Base-by-base conservation (phyloP, 1,140 invertebrate genomes). In the Coboldia fuscipes region DNA sequence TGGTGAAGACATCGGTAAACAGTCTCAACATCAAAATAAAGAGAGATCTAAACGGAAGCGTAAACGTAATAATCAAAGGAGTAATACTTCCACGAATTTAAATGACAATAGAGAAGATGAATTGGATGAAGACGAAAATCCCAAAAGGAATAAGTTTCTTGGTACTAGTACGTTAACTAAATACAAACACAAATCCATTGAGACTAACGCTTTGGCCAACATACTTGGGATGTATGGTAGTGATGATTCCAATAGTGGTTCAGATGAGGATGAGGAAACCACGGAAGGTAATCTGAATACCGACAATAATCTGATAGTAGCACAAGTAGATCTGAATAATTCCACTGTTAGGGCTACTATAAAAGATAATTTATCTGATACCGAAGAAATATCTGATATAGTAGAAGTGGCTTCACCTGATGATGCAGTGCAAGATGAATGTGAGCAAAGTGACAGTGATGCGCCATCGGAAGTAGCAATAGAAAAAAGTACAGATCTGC, bases 181-280 rank as follows among this genome's bases (percentile, higher is more conserved):
- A 4, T 34, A 34, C 16, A 23, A 6, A 12, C 8, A 19, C 13
- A 4, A 27, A 4, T 4, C 12, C 12, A 27, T 14, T n/a, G 10
- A 4, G 24, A 26, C 9, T 7, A 36, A 36, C 30, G 26, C 34
- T 4, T 16, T 36, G 5, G 3, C 34, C 12, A 19, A n/a, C 13
- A 7, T 36, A 6, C 14, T 30, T 5, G 34, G 34, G n/a, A 20
- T 30, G 14, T 36, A 36, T 15, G 34, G 27, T 14, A 18, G 26
- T n/a, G 34, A 36, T 24, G 8, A 5, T 12, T 12, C 13, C 24
- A n/a, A 10, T 31, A 15, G 16, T 12, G 18, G 16, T 19, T 10
- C 4, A n/a, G 30, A 21, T 4, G 31, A 33, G 18, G 18, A 17
- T 13, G 30, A 32, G 4, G 30, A 6, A 9, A 16, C 15, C 4